A percentile compares a stretch with the other conserved stretches of the same genome.
Evolutionary conservation across 2,797 vertebrate species (phyloP).

Genomic region (Buphagus erythrorhynchus): DNA sequence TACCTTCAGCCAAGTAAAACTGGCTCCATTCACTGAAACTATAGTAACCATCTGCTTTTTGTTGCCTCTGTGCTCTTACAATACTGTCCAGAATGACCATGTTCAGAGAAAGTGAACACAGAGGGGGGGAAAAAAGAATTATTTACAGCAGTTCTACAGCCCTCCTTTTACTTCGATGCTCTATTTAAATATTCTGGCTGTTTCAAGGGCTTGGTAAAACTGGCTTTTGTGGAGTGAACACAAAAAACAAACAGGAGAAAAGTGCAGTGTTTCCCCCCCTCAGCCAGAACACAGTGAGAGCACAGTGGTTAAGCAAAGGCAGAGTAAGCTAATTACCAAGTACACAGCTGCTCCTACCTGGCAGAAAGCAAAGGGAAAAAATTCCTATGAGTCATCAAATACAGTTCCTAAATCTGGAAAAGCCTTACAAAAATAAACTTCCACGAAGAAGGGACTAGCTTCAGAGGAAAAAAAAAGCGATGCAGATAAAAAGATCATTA

Average conservation of each 20-base stretch:
- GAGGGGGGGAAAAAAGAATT: accelerated
- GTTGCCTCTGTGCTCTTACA: not conserved
- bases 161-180: not conserved
- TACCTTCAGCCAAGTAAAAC: constrained; percentile 17
- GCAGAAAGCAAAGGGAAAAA: constrained; percentile 7
- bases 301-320: not conserved
- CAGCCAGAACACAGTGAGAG: not conserved
- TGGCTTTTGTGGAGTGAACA: constrained; percentile 11
- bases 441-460: not conserved
- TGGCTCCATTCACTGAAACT: not conserved
- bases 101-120: not conserved
- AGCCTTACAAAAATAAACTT: constrained; percentile 40
- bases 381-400: constrained; percentile 22
- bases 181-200: constrained; percentile 19
- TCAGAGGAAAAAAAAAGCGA: not conserved
- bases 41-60: constrained; percentile 50
- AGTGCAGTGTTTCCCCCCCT: not conserved
- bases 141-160: not conserved
- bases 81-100: not conserved
- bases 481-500: not conserved
- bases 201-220: not conserved
- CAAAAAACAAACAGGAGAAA: not conserved
- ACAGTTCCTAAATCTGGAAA: constrained; percentile 47
- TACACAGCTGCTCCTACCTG: constrained; percentile 42
- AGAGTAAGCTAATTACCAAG: constrained; percentile 26